Evolutionary conservation across 2,888 invertebrate species (phyloP), one percentile per base, ranked within the genome.

Genomic region (Drosophila subsilvestris): DNA sequence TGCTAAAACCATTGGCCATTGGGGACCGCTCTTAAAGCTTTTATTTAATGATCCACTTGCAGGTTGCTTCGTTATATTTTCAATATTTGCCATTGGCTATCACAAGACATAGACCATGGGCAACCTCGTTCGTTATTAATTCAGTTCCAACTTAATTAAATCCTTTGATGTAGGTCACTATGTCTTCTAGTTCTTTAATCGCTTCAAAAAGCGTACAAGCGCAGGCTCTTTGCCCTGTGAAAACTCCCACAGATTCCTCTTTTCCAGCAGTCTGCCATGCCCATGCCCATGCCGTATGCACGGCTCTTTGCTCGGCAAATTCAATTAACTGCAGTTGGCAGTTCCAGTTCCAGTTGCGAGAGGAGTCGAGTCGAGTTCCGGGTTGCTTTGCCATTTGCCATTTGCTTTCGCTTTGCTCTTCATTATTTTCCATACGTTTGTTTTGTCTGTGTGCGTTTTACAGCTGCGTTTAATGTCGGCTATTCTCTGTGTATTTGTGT

Each of bases 281-380:
- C 14, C 10, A 3, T 47, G 17, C 56, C 22, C 49, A 43, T 43
- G 14, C 53, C 20, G 27, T 56, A 29, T 48, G 20, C 53, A 54
- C 45, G 27, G 17, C 68, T 2, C 27, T 47, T 32, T 27, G 48
- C 58, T 54, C 51, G 5, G 51, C 62, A 68, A 73, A 79, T 80
- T 79, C 79, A 80, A 81, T 80, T 80, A 81, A 77, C 75, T 71
- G 70, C 75, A 77, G 68, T 75, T 61, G 60, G 53, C 59, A 74
- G 60, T n/a, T 37, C 37, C 14, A 37, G 37, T 37, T 37, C 37
- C 37, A 37, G 37, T 63, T 54, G 56, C 61, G 22, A 54, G 61
- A 62, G 72, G 50, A 37, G 37, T 37, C 61, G 22, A 54, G 61
- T 65, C 72, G 50, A 37, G 37, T 37, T 37, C 37, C 22, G 43